Conservation (phyloP, 2,113 vertebrate genomes). For the Azemiops feae region DNA sequence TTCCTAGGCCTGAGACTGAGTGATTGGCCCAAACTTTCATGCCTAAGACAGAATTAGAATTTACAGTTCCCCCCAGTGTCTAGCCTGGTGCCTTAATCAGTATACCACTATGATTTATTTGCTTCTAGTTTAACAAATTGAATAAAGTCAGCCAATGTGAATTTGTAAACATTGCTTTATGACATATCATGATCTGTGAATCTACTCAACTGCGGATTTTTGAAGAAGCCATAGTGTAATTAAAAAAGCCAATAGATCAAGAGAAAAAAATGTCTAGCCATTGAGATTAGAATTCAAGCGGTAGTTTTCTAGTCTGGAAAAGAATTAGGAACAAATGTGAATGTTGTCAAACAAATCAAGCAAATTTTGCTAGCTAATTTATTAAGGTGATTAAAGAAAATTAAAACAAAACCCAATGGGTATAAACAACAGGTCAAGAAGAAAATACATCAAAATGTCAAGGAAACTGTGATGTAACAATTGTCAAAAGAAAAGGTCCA, state of each 20-base stretch:
- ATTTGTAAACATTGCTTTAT: background rate
- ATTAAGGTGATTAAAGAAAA: background rate
- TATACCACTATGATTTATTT: background rate
- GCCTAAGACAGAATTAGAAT: background rate
- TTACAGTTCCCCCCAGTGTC: background rate
- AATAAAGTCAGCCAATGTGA: background rate
- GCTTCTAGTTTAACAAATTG: background rate
- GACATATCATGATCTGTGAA: background rate
- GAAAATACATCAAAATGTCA: background rate
- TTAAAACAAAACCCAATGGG: background rate
- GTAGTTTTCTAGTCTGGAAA: background rate
- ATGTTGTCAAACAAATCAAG: background rate
- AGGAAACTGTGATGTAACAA: background rate
- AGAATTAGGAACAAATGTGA: background rate
- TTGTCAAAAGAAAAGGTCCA: background rate
- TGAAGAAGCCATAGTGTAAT: background rate
- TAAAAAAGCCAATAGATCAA: background rate
- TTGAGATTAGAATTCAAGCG: background rate
- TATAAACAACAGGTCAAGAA: background rate
- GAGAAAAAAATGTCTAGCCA: background rate
- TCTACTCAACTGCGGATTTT: background rate
- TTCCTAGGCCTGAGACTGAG: background rate
- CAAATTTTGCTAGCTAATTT: background rate
- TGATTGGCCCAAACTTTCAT: background rate
- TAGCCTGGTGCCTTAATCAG: background rate